Base-by-base conservation (phyloP, 2,797 vertebrate species). In the Coccyzus lansbergi region DNA sequence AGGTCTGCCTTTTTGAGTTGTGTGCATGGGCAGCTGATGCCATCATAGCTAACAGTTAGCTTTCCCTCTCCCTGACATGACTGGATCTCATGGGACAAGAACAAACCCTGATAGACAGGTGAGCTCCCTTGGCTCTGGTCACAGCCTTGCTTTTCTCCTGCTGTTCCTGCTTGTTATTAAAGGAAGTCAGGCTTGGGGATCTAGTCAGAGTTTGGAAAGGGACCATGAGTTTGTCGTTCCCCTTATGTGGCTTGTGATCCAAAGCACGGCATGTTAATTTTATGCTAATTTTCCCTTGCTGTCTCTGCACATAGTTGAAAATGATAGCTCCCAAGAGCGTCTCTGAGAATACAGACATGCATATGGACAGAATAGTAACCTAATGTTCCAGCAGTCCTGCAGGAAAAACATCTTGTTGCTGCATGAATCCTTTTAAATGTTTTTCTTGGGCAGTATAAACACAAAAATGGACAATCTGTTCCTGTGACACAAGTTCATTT, bases 281-380 rank as follows among this genome's bases (percentile, higher is more conserved):
- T 84, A 36, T 89, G 75, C 21, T 77, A 49, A 92, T 88, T 91
- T 92, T 13, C 79, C 53, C 86, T 90, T 68, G 8, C 53, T 88
- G 60, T 56, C 75, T 83, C 56, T 80, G 91, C 13, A 36, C 18
- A 13, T 40, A 55, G 28, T 58, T 91, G 64, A 83, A 94, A 93
- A 83, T 59, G 31, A 52, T 26, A 46, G 33, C 56, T 89, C 64
- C 64, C 72, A 5, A 38, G 60, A 49, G 75, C 2, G 1, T 77
- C 68, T 77, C 49, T 81, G 88, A 77, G 58, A 92, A 90, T 38
- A 48, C 24, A 85, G 75, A 44, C 7, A 8, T 19, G 28, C 31
- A 56, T 44, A 53, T 15, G 68, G 80, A 34, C 60, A 70, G 81
- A 67, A 65, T 33, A 82, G 64, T 72, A 89, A 93, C 46, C 24